Evolutionary conservation across 2,888 invertebrate genomes (phyloP).

Genomic region (Creontiades dilutus): DNA sequence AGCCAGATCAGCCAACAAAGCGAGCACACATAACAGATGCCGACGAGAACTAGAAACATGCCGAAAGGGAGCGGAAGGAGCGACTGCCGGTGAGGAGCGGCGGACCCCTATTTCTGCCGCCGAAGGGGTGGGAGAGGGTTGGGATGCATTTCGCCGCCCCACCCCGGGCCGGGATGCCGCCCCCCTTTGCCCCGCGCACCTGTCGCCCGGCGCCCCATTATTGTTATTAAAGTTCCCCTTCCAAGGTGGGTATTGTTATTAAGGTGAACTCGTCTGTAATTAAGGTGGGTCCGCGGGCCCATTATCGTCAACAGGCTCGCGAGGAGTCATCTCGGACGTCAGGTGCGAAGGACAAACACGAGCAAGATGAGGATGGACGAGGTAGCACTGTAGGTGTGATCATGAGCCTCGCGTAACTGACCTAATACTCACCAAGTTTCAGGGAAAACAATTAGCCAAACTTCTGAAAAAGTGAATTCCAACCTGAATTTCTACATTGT

Average conservation of each 20-base stretch:
- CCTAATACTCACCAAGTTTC: too few species aligned
- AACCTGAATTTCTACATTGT: too few species aligned
- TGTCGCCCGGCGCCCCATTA: conserved; percentile 18
- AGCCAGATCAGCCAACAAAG: conserved; percentile 68
- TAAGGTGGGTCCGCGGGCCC: background rate
- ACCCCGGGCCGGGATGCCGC: conserved; percentile 7
- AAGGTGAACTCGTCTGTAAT: background rate
- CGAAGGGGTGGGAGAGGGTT: conserved; percentile 53
- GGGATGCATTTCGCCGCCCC: conserved; percentile 58
- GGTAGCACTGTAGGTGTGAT: too few species aligned
- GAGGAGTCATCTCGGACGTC: background rate
- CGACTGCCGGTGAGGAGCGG: conserved; percentile 57
- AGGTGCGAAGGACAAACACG: background rate
- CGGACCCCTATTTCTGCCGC: conserved; percentile 55
- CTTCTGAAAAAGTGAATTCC: too few species aligned
- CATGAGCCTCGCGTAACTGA: too few species aligned
- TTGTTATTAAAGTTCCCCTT: background rate
- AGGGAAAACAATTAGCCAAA: too few species aligned
- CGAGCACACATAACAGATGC: conserved; percentile 65
- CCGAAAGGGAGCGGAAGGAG: conserved; percentile 62
- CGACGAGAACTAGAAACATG: conserved; percentile 70
- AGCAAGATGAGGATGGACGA: too few species aligned
- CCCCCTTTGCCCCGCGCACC: background rate
- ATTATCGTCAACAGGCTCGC: conserved; percentile 4
- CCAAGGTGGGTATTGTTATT: background rate